Conservation (phyloP, 2,797 vertebrate species). For the Syngnathus rostellatus region DNA sequence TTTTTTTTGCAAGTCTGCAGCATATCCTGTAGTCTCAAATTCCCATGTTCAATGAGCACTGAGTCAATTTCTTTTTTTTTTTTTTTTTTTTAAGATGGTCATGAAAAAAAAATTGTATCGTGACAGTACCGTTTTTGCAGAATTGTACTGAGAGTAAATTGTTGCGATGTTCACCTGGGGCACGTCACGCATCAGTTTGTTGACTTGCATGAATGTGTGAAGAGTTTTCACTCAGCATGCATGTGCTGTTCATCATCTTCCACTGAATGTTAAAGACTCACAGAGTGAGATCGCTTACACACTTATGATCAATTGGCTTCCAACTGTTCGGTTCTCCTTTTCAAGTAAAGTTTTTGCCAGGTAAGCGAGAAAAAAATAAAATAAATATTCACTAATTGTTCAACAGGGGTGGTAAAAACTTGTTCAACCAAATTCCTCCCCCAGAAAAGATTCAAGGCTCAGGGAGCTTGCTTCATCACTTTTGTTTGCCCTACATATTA, state of each 20-base stretch:
- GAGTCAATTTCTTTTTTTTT: background rate
- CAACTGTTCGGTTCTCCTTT: background rate
- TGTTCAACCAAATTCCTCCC: background rate
- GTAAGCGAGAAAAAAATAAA: background rate
- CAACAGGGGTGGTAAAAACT: background rate
- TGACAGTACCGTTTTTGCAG: background rate
- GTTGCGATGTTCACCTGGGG: background rate
- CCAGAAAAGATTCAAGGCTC: too few species aligned
- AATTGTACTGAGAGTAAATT: background rate
- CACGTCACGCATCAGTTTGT: background rate
- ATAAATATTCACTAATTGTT: background rate
- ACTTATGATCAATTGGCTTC: background rate
- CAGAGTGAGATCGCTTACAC: background rate
- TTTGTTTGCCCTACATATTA: background rate
- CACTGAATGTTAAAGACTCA: background rate
- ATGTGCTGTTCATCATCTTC: slow-evolving; percentile 4
- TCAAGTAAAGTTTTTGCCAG: background rate
- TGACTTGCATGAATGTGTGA: background rate
- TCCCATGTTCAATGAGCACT: background rate
- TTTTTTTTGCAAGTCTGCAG: background rate
- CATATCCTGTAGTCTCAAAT: background rate
- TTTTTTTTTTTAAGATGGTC: background rate
- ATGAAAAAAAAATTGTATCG: background rate
- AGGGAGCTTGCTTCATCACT: too few species aligned
- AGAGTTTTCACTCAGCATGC: background rate